These are phyloP conservation scores for Laspeyria flexula DNA, from an alignment of 2,888 invertebrate species.

Conservation along the genomic window DNA sequence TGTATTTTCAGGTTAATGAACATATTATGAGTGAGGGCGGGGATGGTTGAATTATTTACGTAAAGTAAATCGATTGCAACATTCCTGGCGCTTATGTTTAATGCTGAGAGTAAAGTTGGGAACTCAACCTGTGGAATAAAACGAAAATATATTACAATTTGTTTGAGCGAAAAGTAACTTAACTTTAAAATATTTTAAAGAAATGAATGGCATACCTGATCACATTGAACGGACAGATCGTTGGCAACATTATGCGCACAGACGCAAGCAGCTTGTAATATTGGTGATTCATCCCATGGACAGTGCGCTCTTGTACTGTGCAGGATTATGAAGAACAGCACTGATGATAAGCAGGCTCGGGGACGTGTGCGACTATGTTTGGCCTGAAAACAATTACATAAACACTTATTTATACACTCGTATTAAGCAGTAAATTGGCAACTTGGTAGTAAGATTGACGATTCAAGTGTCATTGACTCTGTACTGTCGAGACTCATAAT, in stretches of 20 bases:
- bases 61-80: conserved; percentile 93
- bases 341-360: conserved; percentile 53
- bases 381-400: conserved; percentile 55
- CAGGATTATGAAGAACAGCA: conserved; percentile 51
- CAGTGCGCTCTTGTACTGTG: conserved; percentile 87
- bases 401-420: not conserved
- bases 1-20: conserved; percentile 90
- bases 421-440: too few species aligned
- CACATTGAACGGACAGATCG: conserved; percentile 95
- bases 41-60: conserved; percentile 94
- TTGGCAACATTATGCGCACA: conserved; percentile 95
- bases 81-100: conserved; percentile 89
- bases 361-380: conserved; percentile 36
- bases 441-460: too few species aligned
- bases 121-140: conserved; percentile 88
- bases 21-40: conserved; percentile 88
- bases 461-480: too few species aligned
- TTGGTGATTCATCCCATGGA: conserved; percentile 92
- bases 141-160: not conserved
- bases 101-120: conserved; percentile 89
- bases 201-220: conserved; percentile 84
- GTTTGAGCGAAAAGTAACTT: not conserved
- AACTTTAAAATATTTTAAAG: not conserved
- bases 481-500: too few species aligned
- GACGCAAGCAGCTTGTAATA: conserved; percentile 93